These are phyloP conservation scores for Enteromius anoplus DNA, from an alignment of 2,797 vertebrate species.

Conservation along the genomic window DNA sequence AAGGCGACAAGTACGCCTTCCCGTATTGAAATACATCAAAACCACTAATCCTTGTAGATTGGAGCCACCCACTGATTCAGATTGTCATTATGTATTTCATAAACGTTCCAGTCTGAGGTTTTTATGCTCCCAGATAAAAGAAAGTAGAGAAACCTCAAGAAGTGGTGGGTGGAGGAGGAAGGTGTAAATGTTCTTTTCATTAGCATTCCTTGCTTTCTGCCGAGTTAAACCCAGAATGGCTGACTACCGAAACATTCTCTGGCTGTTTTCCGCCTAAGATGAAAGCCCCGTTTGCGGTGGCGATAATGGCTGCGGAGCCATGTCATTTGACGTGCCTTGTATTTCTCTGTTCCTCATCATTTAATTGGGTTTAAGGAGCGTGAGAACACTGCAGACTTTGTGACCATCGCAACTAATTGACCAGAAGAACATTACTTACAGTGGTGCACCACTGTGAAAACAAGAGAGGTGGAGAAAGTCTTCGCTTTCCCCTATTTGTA, in stretches of 20 bases:
- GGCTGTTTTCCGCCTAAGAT: constrained; percentile 76
- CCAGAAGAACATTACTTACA: constrained; percentile 66
- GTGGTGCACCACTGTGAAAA: constrained; percentile 68
- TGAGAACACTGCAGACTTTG: constrained; percentile 69
- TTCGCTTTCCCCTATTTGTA: constrained; percentile 39
- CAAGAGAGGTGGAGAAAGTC: constrained; percentile 51
- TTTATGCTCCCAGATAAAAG: constrained; percentile 70
- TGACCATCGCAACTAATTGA: constrained; percentile 78
- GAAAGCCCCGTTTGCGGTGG: constrained; percentile 77
- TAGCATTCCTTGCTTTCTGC: constrained; percentile 70
- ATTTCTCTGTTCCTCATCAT: constrained; percentile 67
- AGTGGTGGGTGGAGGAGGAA: constrained; percentile 60
- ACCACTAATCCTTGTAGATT: constrained; percentile 78
- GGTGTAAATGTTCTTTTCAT: constrained; percentile 78
- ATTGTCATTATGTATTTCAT: constrained; percentile 81
- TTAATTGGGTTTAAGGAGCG: constrained; percentile 74
- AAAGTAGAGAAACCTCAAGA: constrained; percentile 59
- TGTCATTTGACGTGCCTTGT: constrained; percentile 68
- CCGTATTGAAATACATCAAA: constrained; percentile 76
- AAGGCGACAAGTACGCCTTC: constrained; percentile 78
- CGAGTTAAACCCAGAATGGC: constrained; percentile 69
- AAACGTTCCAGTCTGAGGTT: constrained; percentile 77
- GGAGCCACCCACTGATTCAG: constrained; percentile 81
- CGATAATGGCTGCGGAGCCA: constrained; percentile 60
- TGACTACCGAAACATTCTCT: constrained; percentile 67